Evolutionary conservation across 2,888 invertebrate species (phyloP).

Genomic region (Archips crataeganus): DNA sequence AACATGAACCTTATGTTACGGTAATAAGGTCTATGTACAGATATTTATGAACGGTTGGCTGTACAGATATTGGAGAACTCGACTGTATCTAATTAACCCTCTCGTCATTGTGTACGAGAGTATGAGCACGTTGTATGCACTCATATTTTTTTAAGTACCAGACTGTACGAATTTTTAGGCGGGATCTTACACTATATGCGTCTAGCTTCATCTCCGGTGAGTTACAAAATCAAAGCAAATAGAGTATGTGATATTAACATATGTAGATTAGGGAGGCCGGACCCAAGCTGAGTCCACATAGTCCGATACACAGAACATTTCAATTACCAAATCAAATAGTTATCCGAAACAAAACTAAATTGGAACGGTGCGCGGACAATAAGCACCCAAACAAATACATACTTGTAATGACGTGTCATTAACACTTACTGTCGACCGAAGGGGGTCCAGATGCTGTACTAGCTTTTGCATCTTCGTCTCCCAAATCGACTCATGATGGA

Average conservation of each 20-base stretch:
- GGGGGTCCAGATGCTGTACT: slow-evolving; percentile 58
- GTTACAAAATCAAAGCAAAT: slow-evolving; percentile 21
- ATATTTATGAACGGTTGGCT: too few relatives aligned
- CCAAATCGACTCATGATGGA: too few relatives aligned
- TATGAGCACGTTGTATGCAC: too few relatives aligned
- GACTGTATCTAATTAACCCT: too few relatives aligned
- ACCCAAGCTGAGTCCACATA: slow-evolving; percentile 11
- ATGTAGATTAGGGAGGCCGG: slow-evolving; percentile 4
- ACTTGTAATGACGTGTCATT: slow-evolving; percentile 53
- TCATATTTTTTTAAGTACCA: too few relatives aligned
- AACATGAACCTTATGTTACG: too few relatives aligned
- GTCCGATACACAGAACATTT: slow-evolving; percentile 26
- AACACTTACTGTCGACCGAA: slow-evolving; percentile 64
- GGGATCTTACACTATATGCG: not conserved
- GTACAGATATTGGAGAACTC: too few relatives aligned
- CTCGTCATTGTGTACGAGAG: too few relatives aligned
- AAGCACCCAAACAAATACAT: slow-evolving; percentile 35
- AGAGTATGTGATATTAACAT: slow-evolving; percentile 8
- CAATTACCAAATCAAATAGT: slow-evolving; percentile 38
- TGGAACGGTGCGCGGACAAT: not conserved
- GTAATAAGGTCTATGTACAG: too few relatives aligned
- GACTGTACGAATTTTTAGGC: too few relatives aligned
- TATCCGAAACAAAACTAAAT: slow-evolving; percentile 16
- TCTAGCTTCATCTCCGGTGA: not conserved
- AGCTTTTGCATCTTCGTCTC: slow-evolving; percentile 44